phyloP scores from a whole-genome alignment of 2,888 invertebrate genomes.

The Smittia sp. region DNA sequence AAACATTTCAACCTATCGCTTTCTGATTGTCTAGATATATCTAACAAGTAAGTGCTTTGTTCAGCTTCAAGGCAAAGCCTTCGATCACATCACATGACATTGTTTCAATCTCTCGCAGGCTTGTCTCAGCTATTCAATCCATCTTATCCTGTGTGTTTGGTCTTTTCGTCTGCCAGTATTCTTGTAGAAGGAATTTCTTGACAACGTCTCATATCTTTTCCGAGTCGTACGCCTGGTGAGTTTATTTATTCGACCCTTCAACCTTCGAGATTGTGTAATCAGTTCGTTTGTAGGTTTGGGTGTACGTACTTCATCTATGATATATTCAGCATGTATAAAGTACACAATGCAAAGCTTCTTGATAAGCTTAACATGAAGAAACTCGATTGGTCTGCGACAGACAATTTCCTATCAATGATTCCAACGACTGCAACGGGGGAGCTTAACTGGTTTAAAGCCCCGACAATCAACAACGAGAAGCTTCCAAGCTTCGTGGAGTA shows the following conservation, averaged over 20 bases:
- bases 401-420: not conserved
- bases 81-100: not conserved
- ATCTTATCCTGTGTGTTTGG: constrained; percentile 28
- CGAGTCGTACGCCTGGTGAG: constrained; percentile 34
- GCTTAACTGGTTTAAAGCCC: not conserved
- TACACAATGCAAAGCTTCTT: constrained; percentile 15
- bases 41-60: constrained; percentile 35
- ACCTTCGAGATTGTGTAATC: not conserved
- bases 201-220: constrained; percentile 35
- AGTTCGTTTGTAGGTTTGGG: constrained; percentile 11
- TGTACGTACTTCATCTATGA: constrained; percentile 35
- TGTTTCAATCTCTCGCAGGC: constrained; percentile 8
- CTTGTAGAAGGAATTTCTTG: constrained; percentile 29
- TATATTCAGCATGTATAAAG: constrained; percentile 31
- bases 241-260: not conserved
- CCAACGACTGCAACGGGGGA: constrained; percentile 21
- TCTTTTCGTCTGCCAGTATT: constrained; percentile 19
- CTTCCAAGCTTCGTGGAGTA: constrained; percentile 29
- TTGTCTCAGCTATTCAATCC: constrained; percentile 34
- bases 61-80: not conserved
- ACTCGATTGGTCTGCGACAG: constrained; percentile 1
- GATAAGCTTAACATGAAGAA: constrained; percentile 34
- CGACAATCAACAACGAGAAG: constrained; percentile 10
- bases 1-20: constrained; percentile 10
- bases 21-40: constrained; percentile 24